phyloP scores from a whole-genome alignment of 2,888 invertebrate genomes.

The Podotricha telesiphe region DNA sequence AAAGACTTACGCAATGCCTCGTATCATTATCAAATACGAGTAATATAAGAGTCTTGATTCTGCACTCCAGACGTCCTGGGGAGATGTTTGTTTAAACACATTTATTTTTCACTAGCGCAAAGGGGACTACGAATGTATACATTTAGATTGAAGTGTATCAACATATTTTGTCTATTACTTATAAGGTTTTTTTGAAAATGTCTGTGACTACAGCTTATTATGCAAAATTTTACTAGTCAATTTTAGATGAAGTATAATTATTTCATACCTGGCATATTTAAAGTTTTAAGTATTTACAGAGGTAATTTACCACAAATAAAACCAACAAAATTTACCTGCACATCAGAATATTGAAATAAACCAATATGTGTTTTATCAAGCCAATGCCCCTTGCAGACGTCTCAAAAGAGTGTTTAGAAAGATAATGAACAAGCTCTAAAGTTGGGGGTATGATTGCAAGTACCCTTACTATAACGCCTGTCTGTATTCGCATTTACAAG shows the following conservation, averaged over 20 bases:
- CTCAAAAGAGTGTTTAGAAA: slow-evolving; percentile 73
- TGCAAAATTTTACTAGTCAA: too few relatives aligned
- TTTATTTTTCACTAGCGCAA: slow-evolving; percentile 31
- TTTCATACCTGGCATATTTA: too few relatives aligned
- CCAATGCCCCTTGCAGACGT: slow-evolving; percentile 60
- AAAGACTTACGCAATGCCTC: neutral
- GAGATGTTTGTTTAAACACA: slow-evolving; percentile 32
- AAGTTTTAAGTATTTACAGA: too few relatives aligned
- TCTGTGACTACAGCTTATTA: too few relatives aligned
- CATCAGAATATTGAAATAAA: slow-evolving; percentile 1
- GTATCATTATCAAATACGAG: slow-evolving; percentile 25
- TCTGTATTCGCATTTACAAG: slow-evolving; percentile 57
- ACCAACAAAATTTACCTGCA: slow-evolving; percentile 2
- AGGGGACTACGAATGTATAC: neutral
- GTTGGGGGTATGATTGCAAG: slow-evolving; percentile 57
- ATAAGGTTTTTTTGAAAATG: too few relatives aligned
- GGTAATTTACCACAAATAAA: neutral
- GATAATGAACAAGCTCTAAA: slow-evolving; percentile 63
- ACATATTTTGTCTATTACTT: too few relatives aligned
- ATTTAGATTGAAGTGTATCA: slow-evolving; percentile 14
- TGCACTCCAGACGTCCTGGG: slow-evolving; percentile 34
- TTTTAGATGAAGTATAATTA: too few relatives aligned
- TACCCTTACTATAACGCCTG: slow-evolving; percentile 61
- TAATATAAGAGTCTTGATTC: slow-evolving; percentile 31
- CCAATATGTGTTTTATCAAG: slow-evolving; percentile 40